Percentiles rank a stretch among this genome's conserved stretches.
Evolutionary conservation across 2,888 invertebrate genomes (phyloP).

Genomic region (Tupiocoris notatus): DNA sequence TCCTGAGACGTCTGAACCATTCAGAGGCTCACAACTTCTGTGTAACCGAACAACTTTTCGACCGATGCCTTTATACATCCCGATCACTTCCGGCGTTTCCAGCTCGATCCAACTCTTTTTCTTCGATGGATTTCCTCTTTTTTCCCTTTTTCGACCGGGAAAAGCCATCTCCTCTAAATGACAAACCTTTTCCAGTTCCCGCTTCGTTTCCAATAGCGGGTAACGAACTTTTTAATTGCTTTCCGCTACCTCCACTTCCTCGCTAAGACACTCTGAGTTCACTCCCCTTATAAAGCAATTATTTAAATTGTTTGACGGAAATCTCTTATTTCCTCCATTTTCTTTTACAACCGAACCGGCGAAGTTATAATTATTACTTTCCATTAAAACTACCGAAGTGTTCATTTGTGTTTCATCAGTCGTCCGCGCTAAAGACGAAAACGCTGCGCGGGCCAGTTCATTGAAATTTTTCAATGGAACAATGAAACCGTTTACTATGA

Average conservation of each 20-base stretch:
- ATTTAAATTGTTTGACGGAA: constrained; percentile 21
- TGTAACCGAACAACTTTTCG: too few relatives aligned
- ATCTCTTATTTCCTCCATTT: background rate
- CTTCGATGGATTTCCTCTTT: too few relatives aligned
- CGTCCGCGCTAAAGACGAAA: too few relatives aligned
- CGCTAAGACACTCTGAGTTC: constrained; percentile 15
- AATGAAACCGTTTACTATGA: too few relatives aligned
- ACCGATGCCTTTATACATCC: too few relatives aligned
- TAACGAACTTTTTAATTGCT: constrained; percentile 26
- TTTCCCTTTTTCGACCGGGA: background rate
- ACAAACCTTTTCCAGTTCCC: constrained; percentile 5
- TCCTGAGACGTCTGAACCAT: too few relatives aligned
- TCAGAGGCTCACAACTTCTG: too few relatives aligned
- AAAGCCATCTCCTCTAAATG: constrained; percentile 20
- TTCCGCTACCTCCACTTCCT: too few relatives aligned
- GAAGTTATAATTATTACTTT: background rate
- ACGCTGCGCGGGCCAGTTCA: too few relatives aligned
- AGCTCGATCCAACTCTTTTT: too few relatives aligned
- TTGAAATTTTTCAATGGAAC: too few relatives aligned
- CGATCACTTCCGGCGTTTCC: too few relatives aligned
- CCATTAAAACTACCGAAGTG: background rate
- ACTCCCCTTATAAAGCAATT: constrained; percentile 20
- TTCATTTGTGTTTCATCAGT: background rate
- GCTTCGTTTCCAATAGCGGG: constrained; percentile 10
- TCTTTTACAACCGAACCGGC: background rate